Percentiles rank a stretch among this genome's conserved stretches.
Conservation (phyloP, 2,113 vertebrate genomes). For the Nettapus auritus region DNA sequence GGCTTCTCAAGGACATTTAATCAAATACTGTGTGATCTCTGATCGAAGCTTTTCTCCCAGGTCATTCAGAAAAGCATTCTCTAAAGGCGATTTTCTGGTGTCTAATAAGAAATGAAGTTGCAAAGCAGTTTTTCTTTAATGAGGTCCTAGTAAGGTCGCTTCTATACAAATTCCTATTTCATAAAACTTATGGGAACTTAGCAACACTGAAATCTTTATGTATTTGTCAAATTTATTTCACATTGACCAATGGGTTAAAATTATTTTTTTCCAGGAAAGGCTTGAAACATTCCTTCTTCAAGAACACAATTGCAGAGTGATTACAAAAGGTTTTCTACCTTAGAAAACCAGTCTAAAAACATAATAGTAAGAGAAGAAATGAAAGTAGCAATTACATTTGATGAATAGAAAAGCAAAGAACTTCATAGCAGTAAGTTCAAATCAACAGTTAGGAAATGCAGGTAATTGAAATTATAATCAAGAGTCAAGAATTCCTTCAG, state of each 20-base stretch:
- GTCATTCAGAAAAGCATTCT: not conserved
- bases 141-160: not conserved
- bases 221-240: not conserved
- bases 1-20: not conserved
- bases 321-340: not conserved
- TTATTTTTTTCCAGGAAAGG: not conserved
- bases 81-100: not conserved
- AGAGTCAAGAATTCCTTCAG: not conserved
- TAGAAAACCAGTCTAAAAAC: not conserved
- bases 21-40: not conserved
- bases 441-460: constrained; percentile 14
- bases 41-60: not conserved
- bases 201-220: not conserved
- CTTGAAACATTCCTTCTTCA: not conserved
- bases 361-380: not conserved
- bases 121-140: not conserved
- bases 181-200: not conserved
- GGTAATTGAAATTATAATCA: constrained; percentile 43
- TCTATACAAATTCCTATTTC: not conserved
- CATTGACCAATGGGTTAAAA: not conserved
- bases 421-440: constrained; percentile 1
- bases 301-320: not conserved
- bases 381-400: constrained; percentile 1
- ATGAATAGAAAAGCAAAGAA: constrained; percentile 31
- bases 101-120: not conserved